Base-by-base conservation (phyloP, 2,113 vertebrate genomes). In the Oxyura jamaicensis region DNA sequence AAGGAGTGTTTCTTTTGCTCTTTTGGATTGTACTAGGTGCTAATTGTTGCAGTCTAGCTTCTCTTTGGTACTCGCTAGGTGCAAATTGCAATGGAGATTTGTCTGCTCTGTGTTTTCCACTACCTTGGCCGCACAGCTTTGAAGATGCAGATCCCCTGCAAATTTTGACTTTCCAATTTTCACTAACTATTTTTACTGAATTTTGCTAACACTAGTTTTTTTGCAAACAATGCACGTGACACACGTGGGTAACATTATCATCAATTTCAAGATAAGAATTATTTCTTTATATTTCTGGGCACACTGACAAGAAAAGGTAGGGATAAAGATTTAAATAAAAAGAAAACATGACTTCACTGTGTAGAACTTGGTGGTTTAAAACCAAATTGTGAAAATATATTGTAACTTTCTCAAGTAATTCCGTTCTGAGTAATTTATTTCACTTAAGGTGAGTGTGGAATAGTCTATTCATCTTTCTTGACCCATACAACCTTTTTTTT, bases 11-110 rank as follows among this genome's bases (percentile, higher is more conserved):
- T 55, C 63, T 59, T 33, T 69, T 76, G 48, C 12, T 75, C 67
- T 86, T 80, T 59, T 66, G 60, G 65, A 53, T 76, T 65, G 13
- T 7, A 26, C 75, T 55, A 93, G 41, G 91, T 95, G 97, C 75
- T 96, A 94, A 97, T 82, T 97, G 83, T 62, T 41, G 36, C 77
- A 44, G 35, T 13, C 19, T 71, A 48, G 41, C n/a, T 86, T 93
- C 58, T 86, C 76, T 88, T 93, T 85, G 95, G 84, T 68, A 81
- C 63, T 74, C 53, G 29, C 77, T 79, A 84, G 79, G 94, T 55
- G 72, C 76, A 93, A 85, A 97, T 96, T 97, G 82, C 83, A 65
- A 13, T 10, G 4, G 21, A 71, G 59, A 50, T 66, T 59, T 48
- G 15, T 29, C 73, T 76, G 55, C 74, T 73, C 10, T 83, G 48